A percentile compares a stretch with the other conserved stretches of the same genome.
Conservation (phyloP, 2,113 vertebrate genomes). For the Colaptes auratus region DNA sequence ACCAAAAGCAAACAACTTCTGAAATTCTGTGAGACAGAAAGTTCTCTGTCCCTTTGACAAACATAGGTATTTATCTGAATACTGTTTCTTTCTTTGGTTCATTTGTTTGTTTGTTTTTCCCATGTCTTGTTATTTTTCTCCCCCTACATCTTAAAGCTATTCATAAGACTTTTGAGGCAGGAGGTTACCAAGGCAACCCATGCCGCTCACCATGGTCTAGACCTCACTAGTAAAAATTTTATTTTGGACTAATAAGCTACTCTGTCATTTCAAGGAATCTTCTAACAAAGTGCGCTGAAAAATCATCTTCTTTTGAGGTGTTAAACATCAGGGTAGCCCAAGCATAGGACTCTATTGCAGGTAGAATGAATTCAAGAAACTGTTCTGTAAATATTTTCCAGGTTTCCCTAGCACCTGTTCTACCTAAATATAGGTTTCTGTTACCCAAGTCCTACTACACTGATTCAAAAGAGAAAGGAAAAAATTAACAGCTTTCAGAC, state of each 20-base stretch:
- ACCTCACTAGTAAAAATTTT: not conserved
- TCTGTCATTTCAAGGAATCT: not conserved
- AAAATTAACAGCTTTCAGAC: not conserved
- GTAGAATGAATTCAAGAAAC: not conserved
- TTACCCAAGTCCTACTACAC: not conserved
- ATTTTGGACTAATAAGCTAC: not conserved
- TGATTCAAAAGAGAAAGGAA: not conserved
- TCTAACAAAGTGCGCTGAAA: not conserved
- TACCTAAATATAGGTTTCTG: not conserved
- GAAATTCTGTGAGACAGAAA: not conserved
- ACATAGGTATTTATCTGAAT: not conserved
- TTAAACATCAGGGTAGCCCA: not conserved
- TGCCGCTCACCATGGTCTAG: not conserved
- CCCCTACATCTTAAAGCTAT: not conserved
- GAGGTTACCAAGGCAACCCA: slow-evolving; percentile 4
- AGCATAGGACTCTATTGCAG: not conserved
- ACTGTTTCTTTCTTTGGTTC: not conserved
- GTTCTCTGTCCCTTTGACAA: not conserved
- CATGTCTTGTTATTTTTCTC: not conserved
- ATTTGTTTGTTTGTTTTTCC: not conserved
- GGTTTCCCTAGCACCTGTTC: not conserved
- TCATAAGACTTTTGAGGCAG: not conserved
- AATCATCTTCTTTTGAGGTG: not conserved
- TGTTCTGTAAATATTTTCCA: not conserved
- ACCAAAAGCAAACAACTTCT: not conserved